phyloP scores from a whole-genome alignment of 1,140 invertebrate genomes.

The Drosophila lini region DNA sequence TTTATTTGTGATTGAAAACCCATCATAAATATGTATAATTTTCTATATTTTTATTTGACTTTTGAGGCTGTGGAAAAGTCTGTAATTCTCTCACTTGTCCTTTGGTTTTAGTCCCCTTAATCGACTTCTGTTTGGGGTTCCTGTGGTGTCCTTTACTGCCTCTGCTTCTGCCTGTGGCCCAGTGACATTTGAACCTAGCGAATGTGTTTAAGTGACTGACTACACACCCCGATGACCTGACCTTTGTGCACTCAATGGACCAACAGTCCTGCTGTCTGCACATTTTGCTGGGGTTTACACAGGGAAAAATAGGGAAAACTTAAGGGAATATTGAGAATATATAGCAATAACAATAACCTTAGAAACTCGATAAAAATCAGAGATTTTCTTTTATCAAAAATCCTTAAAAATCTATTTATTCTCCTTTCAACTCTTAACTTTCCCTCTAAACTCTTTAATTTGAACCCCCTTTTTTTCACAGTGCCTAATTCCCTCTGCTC shows the following conservation, averaged over 20 bases:
- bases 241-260: slow-evolving; percentile 29
- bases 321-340: too few relatives aligned
- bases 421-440: too few relatives aligned
- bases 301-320: neutral
- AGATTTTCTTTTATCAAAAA: too few relatives aligned
- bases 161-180: slow-evolving; percentile 7
- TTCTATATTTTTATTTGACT: neutral
- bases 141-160: neutral
- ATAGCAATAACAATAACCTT: too few relatives aligned
- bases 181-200: slow-evolving; percentile 26
- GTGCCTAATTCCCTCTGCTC: slow-evolving; percentile 28
- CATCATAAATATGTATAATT: neutral
- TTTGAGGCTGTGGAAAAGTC: neutral
- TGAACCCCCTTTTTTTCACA: neutral
- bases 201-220: slow-evolving; percentile 29
- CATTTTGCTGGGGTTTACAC: slow-evolving; percentile 4
- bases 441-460: neutral
- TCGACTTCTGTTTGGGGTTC: neutral
- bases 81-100: neutral
- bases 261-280: slow-evolving; percentile 4
- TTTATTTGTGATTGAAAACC: neutral
- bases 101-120: neutral
- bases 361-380: too few relatives aligned
- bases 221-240: slow-evolving; percentile 28
- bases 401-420: too few relatives aligned